These are phyloP conservation scores for Sebastes goodei DNA, from an alignment of 2,797 vertebrate species.

Conservation along the genomic window DNA sequence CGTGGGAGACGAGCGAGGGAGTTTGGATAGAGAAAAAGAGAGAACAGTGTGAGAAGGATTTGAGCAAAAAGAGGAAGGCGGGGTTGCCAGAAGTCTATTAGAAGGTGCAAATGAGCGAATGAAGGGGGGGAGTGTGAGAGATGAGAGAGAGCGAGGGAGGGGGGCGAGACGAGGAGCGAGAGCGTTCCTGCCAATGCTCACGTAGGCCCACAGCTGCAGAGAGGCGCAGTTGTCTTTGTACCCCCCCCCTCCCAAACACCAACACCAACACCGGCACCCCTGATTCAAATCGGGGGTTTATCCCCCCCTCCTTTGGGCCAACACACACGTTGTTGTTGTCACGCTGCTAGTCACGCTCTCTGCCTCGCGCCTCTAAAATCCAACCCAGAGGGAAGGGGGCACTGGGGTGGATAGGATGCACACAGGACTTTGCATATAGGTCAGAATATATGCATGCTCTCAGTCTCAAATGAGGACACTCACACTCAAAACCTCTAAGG, in stretches of 20 bases:
- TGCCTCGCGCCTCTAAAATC: conserved; percentile 49
- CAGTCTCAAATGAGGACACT: conserved; percentile 27
- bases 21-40: conserved; percentile 50
- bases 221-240: conserved; percentile 68
- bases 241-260: not conserved
- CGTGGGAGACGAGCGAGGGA: conserved; percentile 49
- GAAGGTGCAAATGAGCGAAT: conserved; percentile 56
- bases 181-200: conserved; percentile 81
- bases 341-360: conserved; percentile 63
- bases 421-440: conserved; percentile 46
- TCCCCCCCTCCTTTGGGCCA: conserved; percentile 1
- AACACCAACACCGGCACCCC: conserved; percentile 31
- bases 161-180: conserved; percentile 43
- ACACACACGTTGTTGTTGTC: conserved; percentile 51
- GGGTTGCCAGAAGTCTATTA: conserved; percentile 50
- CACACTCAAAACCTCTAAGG: not conserved
- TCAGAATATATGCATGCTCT: conserved; percentile 20
- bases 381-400: conserved; percentile 14
- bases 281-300: conserved; percentile 43
- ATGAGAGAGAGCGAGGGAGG: conserved; percentile 39
- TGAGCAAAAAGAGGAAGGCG: not conserved
- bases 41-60: conserved; percentile 35
- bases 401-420: conserved; percentile 9
- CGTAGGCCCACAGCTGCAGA: conserved; percentile 83
- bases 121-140: conserved; percentile 17